Base-by-base conservation (phyloP, 1,140 invertebrate species). In the Mycetomoellerius zeteki region DNA sequence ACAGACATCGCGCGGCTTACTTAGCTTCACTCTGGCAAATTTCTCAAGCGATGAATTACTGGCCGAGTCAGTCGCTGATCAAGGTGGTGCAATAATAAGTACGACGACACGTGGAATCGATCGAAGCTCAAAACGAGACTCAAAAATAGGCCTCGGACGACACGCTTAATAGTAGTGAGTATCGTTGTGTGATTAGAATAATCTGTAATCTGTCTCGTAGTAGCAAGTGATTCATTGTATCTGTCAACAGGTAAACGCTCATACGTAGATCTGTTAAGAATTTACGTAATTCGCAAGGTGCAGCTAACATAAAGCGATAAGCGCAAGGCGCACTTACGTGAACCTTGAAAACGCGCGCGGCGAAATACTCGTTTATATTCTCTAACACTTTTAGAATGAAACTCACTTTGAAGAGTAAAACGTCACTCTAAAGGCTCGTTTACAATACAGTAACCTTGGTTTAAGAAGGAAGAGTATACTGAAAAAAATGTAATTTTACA, bases 121-220 rank as follows among this genome's bases (percentile, higher is more conserved):
- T 67, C 6, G 52, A 62, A 58, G 2, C 14, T 33, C 69, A 75
- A 71, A 43, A 91, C 89, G 87, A 56, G 67, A 5, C 3, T 52
- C 58, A 72, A 30, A 85, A 82, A 84, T 62, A 58, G 56, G 64
- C 90, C 85, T 91, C 86, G 90, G 90, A 89, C 75, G 33, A 73
- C 8, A 27, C 88, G 90, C 47, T 88, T 91, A n/a, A 73, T 33
- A 67, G 78, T 91, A 33, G 90, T 91, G 82, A 91, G 90, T 91
- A 89, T 54, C n/a, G 33, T 47, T 6, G 30, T 10, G 14, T 14
- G 52, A 58, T 16, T 33, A 30, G 14, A 14, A 54, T 8, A 21
- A 56, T n/a, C 27, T 71, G 14, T 62, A 37, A 67, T 65, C 30
- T 16, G 16, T n/a, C 62, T 27, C 58, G 58, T 10, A 27, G 4